Evolutionary conservation across 2,113 vertebrate genomes (phyloP).

Genomic region (Myrmophylax atrothorax): DNA sequence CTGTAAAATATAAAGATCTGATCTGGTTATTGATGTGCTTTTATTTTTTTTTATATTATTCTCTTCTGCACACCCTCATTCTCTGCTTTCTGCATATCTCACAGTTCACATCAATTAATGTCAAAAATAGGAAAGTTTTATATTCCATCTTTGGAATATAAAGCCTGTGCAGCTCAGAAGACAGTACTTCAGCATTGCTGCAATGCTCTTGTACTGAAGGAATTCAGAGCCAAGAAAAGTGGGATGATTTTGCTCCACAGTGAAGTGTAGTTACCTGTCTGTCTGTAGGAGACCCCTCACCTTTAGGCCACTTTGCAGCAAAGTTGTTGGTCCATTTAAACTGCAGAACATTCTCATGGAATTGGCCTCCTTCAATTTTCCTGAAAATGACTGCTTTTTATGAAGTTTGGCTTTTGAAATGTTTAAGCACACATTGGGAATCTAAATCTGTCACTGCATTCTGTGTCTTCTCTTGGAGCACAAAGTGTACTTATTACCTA

Average conservation of each 20-base stretch:
- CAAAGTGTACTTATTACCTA: background rate
- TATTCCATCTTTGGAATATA: background rate
- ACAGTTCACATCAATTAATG: background rate
- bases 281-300: background rate
- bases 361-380: background rate
- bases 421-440: background rate
- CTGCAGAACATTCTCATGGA: background rate
- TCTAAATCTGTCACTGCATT: background rate
- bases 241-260: background rate
- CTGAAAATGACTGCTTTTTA: background rate
- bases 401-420: background rate
- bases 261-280: background rate
- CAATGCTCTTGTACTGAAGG: background rate
- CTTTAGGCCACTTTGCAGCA: background rate
- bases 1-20: background rate
- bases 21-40: background rate
- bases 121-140: background rate
- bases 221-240: background rate
- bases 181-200: background rate
- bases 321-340: background rate
- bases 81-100: background rate
- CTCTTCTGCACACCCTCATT: rapidly evolving
- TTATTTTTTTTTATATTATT: background rate
- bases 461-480: background rate
- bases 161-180: background rate